These are phyloP conservation scores for Engraulis encrasicolus DNA, from an alignment of 2,113 vertebrate genomes.

Conservation along the genomic window DNA sequence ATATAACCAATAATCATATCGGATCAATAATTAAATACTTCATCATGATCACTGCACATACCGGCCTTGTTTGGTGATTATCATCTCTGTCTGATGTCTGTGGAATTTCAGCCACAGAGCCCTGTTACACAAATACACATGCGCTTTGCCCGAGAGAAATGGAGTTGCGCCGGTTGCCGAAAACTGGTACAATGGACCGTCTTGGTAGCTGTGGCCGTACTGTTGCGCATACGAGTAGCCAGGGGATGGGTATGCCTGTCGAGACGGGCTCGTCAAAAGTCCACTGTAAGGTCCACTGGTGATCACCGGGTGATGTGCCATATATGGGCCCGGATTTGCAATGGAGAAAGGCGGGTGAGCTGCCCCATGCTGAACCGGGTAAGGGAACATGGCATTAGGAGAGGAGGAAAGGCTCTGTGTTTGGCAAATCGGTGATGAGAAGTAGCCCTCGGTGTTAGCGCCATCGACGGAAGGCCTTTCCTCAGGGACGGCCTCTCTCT, in stretches of 20 bases:
- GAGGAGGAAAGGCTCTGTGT: constrained; percentile 78
- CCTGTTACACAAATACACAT: constrained; percentile 87
- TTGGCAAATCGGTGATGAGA: constrained; percentile 82
- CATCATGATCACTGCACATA: constrained; percentile 58
- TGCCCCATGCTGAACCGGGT: constrained; percentile 82
- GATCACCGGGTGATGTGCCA: constrained; percentile 76
- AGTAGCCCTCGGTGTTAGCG: constrained; percentile 83
- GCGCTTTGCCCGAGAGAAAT: constrained; percentile 83
- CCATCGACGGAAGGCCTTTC: constrained; percentile 88
- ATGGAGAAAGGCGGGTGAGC: constrained; percentile 83
- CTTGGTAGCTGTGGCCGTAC: constrained; percentile 83
- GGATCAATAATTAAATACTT: background rate
- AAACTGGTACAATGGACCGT: constrained; percentile 84
- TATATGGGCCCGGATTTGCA: constrained; percentile 62
- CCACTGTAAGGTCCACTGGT: constrained; percentile 85
- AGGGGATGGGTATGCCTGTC: constrained; percentile 80
- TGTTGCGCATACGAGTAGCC: constrained; percentile 86
- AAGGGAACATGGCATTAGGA: constrained; percentile 84
- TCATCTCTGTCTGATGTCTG: constrained; percentile 87
- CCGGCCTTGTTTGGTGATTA: constrained; percentile 87
- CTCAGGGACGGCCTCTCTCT: constrained; percentile 82
- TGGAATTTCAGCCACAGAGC: constrained; percentile 87
- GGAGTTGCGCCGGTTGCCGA: constrained; percentile 79
- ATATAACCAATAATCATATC: no score
- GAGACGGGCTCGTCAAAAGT: constrained; percentile 83